Conservation (phyloP, 2,888 invertebrate species). For the Hedychridium roseum region DNA sequence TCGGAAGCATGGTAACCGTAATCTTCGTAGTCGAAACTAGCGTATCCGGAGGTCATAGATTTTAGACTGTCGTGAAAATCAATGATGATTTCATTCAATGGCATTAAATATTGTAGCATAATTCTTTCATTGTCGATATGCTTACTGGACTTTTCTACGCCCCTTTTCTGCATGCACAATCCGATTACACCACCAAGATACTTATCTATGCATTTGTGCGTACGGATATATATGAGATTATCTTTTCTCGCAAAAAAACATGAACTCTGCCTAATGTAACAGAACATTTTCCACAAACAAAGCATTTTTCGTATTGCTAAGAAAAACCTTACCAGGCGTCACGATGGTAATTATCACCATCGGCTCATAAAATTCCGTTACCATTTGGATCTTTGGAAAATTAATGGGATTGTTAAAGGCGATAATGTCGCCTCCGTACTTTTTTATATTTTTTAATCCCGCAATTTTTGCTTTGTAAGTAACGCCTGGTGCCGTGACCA, state of each 20-base stretch:
- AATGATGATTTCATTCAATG: constrained; percentile 91
- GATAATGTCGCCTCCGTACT: constrained; percentile 69
- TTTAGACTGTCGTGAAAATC: constrained; percentile 96
- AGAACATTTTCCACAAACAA: no score
- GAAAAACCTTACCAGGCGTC: constrained; percentile 71
- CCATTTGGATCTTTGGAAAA: constrained; percentile 73
- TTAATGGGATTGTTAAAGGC: constrained; percentile 77
- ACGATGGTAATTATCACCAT: constrained; percentile 90
- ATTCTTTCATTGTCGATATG: constrained; percentile 86
- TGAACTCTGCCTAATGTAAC: no score
- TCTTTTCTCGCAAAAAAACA: no score
- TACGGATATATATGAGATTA: no score
- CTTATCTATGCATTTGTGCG: no score
- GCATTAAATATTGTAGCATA: constrained; percentile 83
- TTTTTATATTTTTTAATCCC: constrained; percentile 76
- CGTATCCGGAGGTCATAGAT: constrained; percentile 91
- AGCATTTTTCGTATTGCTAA: background rate
- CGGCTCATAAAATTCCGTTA: constrained; percentile 85
- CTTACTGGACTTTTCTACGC: constrained; percentile 72
- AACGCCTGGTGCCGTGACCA: constrained; percentile 86
- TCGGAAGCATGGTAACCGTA: constrained; percentile 81
- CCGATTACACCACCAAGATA: constrained; percentile 76
- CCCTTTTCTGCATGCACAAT: constrained; percentile 80
- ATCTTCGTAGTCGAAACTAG: constrained; percentile 93
- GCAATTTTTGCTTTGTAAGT: constrained; percentile 82